Percentiles rank a stretch among this genome's conserved stretches.
These are phyloP conservation scores for Cylas formicarius DNA, from an alignment of 1,140 invertebrate species.

Conservation along the genomic window DNA sequence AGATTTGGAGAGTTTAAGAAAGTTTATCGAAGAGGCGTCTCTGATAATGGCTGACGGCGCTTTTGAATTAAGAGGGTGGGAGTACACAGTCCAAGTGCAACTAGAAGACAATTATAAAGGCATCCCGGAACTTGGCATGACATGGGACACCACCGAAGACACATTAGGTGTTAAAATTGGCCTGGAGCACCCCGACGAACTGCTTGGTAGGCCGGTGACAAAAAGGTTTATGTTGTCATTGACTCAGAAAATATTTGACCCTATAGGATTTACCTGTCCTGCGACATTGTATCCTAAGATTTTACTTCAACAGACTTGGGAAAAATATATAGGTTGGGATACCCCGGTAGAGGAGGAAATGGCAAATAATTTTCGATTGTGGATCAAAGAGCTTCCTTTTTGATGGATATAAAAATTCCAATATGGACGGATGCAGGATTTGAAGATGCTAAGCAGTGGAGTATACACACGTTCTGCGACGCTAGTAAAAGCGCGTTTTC, in stretches of 20 bases:
- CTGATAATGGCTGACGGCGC: conserved; percentile 18
- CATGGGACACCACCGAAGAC: too few species aligned
- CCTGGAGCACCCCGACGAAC: too few species aligned
- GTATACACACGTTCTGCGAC: conserved; percentile 35
- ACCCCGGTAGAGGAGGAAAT: conserved; percentile 10
- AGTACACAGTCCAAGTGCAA: conserved; percentile 11
- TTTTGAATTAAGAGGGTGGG: conserved; percentile 31
- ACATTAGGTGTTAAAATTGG: too few species aligned
- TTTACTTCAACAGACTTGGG: conserved; percentile 22
- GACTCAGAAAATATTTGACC: conserved; percentile 28
- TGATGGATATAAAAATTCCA: conserved; percentile 15
- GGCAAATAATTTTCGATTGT: conserved; percentile 7
- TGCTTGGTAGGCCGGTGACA: too few species aligned
- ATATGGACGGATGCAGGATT: conserved; percentile 9
- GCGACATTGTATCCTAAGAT: conserved; percentile 21
- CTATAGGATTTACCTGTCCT: conserved; percentile 26
- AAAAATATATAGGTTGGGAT: conserved; percentile 24
- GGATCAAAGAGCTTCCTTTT: conserved; percentile 17
- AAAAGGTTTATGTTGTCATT: conserved; percentile 27
- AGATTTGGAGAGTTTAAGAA: conserved; percentile 6
- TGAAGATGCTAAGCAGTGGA: background rate
- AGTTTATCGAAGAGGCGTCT: conserved; percentile 19
- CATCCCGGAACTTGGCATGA: too few species aligned
- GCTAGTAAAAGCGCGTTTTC: conserved; percentile 30
- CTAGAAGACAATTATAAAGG: too few species aligned